These are phyloP conservation scores for Lethenteron reissneri DNA, from an alignment of 2,113 vertebrate genomes.

Conservation along the genomic window DNA sequence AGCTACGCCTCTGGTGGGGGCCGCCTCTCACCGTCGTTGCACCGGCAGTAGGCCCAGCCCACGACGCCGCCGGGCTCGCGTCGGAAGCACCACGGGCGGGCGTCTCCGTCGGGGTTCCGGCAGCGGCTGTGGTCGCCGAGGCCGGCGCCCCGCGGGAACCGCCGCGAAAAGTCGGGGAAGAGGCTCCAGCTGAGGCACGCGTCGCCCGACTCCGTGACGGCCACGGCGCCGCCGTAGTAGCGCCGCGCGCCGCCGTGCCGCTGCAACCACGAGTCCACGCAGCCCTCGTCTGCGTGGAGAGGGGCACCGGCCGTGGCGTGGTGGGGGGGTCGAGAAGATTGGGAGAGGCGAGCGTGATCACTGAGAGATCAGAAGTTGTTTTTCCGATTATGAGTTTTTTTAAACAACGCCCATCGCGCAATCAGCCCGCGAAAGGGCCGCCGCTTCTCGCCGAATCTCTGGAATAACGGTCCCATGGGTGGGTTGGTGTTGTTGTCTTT, in stretches of 20 bases:
- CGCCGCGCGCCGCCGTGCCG: constrained; percentile 21
- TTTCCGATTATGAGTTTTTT: too few species aligned
- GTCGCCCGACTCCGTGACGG: constrained; percentile 41
- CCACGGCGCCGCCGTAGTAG: constrained; percentile 53
- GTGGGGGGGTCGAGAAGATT: too few species aligned
- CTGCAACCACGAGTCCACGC: too few species aligned
- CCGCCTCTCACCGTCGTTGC: constrained; percentile 39
- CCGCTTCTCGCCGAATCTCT: too few species aligned
- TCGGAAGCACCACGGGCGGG: constrained; percentile 63
- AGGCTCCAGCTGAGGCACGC: constrained; percentile 54
- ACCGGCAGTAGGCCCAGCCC: constrained; percentile 63
- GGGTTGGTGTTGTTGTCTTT: too few species aligned
- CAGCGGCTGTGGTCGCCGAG: constrained; percentile 59
- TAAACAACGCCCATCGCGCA: too few species aligned
- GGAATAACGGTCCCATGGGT: too few species aligned
- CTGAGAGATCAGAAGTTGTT: too few species aligned
- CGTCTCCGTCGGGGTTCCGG: constrained; percentile 51
- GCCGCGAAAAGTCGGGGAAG: constrained; percentile 62
- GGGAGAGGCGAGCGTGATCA: too few species aligned
- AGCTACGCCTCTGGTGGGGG: neutral
- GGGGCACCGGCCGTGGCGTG: too few species aligned
- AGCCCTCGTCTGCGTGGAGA: too few species aligned
- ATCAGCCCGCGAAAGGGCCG: too few species aligned
- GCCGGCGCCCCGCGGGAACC: constrained; percentile 46
- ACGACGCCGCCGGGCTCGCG: constrained; percentile 46